Base-by-base conservation (phyloP, 2,888 invertebrate genomes). In the Campaea margaritaria region DNA sequence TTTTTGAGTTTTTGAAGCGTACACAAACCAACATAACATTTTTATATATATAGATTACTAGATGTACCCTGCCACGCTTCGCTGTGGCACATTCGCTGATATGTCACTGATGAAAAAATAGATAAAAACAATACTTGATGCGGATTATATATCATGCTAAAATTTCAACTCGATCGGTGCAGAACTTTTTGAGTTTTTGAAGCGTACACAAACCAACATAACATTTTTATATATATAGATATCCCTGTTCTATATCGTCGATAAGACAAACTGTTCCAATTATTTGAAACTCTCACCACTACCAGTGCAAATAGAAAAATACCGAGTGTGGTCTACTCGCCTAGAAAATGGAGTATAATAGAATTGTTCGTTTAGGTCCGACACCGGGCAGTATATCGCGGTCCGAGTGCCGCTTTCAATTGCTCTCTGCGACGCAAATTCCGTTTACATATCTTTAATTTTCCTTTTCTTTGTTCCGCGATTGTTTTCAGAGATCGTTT, bases 351-450 rank as follows among this genome's bases (percentile, higher is more conserved):
- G 68, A 69, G 69, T 69, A 64, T 75, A 77, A 78, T 78, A 76
- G 74, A 79, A 81, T 75, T 68, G 73, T 72, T 69, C 73, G 64
- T 63, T 74, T 62, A 52, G 51, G 68, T 72, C 72, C 70, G 70
- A 74, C 72, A 64, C 66, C 56, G 52, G 58, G 58, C 57, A 62
- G 67, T 72, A 67, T 72, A 68, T 62, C 56, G 64, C 67, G 74
- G 71, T 73, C 75, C 70, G 69, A 62, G 58, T 27, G 39, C 43
- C 61, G 65, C 53, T 55, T 60, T 43, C 50, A 61, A 55, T 60
- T 67, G 68, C 66, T 48, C 66, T 48, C 58, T 66, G 67, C 70
- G 72, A 73, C 68, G 62, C 59, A 68, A 73, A 71, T 74, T 60
- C 66, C 67, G 70, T 77, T 69, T 73, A 67, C 71, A 69, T 72